Evolutionary conservation across 2,797 vertebrate genomes (phyloP).

Genomic region (Malacoctenus gilli): DNA sequence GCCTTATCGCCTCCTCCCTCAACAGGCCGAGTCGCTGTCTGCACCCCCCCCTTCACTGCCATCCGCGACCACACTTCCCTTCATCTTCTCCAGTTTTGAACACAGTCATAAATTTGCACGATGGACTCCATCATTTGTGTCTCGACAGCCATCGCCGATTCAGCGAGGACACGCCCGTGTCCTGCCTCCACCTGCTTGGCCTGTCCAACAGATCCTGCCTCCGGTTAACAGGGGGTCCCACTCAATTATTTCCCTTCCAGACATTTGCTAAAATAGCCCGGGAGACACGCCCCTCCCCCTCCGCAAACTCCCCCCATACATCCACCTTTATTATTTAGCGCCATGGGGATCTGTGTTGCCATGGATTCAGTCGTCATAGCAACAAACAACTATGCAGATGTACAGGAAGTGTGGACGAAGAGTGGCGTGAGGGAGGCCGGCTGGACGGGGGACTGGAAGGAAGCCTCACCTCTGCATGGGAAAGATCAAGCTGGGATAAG

Average conservation of each 20-base stretch:
- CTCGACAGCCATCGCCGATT: background rate
- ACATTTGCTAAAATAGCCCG: slow-evolving; percentile 58
- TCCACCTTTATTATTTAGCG: slow-evolving; percentile 73
- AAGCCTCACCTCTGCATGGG: slow-evolving; percentile 44
- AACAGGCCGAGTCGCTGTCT: slow-evolving; percentile 9
- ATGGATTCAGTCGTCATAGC: slow-evolving; percentile 78
- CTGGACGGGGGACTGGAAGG: slow-evolving; percentile 14
- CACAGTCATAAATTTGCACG: slow-evolving; percentile 3
- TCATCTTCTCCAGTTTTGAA: slow-evolving; percentile 14
- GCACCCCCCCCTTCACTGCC: slow-evolving; percentile 18
- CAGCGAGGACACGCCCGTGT: background rate
- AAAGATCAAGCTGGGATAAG: slow-evolving; percentile 40
- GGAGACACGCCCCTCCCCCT: slow-evolving; percentile 16
- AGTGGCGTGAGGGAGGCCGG: slow-evolving; percentile 14
- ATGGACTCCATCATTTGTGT: background rate
- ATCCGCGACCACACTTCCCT: slow-evolving; percentile 1
- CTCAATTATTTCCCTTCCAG: slow-evolving; percentile 56
- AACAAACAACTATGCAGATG: slow-evolving; percentile 79
- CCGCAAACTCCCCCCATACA: slow-evolving; percentile 27
- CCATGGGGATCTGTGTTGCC: slow-evolving; percentile 71
- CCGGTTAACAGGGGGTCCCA: slow-evolving; percentile 52
- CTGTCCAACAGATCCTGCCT: slow-evolving; percentile 27
- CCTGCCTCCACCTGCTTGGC: background rate
- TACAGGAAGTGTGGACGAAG: slow-evolving; percentile 54
- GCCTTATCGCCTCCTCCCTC: slow-evolving; percentile 10